Percentiles rank a stretch among this genome's conserved stretches.
Evolutionary conservation across 30 jellyfish, hydroid and myxozoan genomes (phyloP).

Genomic region (Aurelia aurita): DNA sequence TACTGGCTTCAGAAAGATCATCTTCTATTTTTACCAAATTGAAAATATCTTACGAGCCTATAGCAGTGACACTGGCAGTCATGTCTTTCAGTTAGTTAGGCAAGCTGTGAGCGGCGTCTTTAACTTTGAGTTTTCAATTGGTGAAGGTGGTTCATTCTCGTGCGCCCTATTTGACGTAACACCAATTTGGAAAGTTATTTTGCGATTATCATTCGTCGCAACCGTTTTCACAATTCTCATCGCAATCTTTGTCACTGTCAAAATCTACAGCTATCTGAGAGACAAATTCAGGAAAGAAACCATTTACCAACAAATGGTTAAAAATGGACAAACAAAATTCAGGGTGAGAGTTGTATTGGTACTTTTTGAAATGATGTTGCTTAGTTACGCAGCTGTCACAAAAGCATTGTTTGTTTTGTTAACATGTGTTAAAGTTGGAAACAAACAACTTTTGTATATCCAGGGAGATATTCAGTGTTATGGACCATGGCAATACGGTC

Average conservation of each 20-base stretch:
- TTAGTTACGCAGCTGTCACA: slow-evolving; percentile 29
- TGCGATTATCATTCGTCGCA: slow-evolving; percentile 7
- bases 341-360: background rate
- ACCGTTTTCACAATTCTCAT: background rate
- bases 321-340: no score
- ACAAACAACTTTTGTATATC: slow-evolving; percentile 5
- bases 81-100: background rate
- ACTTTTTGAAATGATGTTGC: slow-evolving; percentile 29
- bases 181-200: background rate
- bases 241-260: background rate
- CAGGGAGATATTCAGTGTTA: slow-evolving; percentile 55
- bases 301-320: no score
- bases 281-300: background rate
- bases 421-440: slow-evolving; percentile 18
- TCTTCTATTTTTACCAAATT: slow-evolving; percentile 58
- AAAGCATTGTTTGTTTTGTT: slow-evolving; percentile 1
- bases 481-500: slow-evolving; percentile 43
- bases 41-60: slow-evolving; percentile 14
- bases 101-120: slow-evolving; percentile 17
- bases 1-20: slow-evolving; percentile 33
- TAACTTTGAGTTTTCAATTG: slow-evolving; percentile 19
- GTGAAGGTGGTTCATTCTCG: background rate
- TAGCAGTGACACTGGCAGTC: background rate
- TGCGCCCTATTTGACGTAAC: slow-evolving; percentile 1
- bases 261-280: background rate